A percentile compares a stretch with the other conserved stretches of the same genome.
Evolutionary conservation across 1,140 invertebrate species (phyloP).

Genomic region (Sycophila sp.): DNA sequence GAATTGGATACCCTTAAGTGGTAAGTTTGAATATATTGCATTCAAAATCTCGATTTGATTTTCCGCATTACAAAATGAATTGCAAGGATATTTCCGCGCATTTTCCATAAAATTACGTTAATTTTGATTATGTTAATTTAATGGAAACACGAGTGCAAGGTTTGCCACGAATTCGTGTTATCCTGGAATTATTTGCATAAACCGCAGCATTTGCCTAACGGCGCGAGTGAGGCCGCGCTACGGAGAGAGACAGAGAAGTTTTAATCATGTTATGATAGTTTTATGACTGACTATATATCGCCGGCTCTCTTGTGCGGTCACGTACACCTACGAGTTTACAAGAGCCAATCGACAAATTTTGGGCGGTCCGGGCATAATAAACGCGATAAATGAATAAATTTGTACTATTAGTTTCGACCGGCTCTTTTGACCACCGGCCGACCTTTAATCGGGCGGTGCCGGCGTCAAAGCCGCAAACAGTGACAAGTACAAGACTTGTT

Average conservation of each 20-base stretch:
- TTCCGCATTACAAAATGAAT: too few relatives aligned
- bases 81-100: too few relatives aligned
- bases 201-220: slow-evolving; percentile 7
- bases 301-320: background rate
- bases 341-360: background rate
- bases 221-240: background rate
- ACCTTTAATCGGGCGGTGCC: slow-evolving; percentile 47
- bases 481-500: slow-evolving; percentile 54
- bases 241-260: background rate
- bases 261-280: slow-evolving; percentile 22
- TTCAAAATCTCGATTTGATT: too few relatives aligned
- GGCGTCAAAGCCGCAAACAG: slow-evolving; percentile 40
- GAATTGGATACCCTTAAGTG: too few relatives aligned
- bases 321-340: too few relatives aligned
- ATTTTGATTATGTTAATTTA: slow-evolving; percentile 6
- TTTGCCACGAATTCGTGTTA: background rate
- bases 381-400: slow-evolving; percentile 50
- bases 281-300: background rate
- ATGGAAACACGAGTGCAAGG: background rate
- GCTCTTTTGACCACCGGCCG: slow-evolving; percentile 30
- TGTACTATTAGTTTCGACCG: slow-evolving; percentile 43
- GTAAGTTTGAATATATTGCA: too few relatives aligned
- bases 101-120: background rate
- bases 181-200: slow-evolving; percentile 11
- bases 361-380: background rate